phyloP scores from a whole-genome alignment of 2,113 vertebrate species.

The Steatornis caripensis region DNA sequence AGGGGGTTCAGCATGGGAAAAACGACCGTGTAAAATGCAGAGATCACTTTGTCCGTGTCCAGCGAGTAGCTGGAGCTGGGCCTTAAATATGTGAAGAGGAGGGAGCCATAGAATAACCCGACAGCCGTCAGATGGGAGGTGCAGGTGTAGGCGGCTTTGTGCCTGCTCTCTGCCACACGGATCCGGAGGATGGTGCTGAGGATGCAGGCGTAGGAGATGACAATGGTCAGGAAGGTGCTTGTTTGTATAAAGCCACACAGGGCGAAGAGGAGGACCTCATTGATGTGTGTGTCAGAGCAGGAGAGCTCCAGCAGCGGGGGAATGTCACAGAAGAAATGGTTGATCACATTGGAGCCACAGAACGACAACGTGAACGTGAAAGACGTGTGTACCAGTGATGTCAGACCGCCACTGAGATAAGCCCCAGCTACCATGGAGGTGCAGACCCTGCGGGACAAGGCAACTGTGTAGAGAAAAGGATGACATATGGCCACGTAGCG shows the following conservation, averaged over 20 bases:
- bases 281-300: neutral
- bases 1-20: constrained; percentile 59
- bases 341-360: constrained; percentile 1
- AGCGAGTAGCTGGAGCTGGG: constrained; percentile 52
- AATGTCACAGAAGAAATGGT: constrained; percentile 61
- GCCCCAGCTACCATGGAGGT: neutral
- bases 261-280: constrained; percentile 21
- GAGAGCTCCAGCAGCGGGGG: constrained; percentile 25
- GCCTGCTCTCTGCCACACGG: neutral
- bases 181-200: neutral
- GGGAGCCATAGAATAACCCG: neutral
- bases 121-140: constrained; percentile 32
- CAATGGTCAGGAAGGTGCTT: constrained; percentile 29
- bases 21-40: constrained; percentile 53
- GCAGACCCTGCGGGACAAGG: constrained; percentile 2
- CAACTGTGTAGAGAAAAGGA: neutral
- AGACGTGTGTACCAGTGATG: neutral
- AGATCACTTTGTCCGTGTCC: constrained; percentile 36
- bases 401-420: neutral
- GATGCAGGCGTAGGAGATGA: constrained; percentile 1
- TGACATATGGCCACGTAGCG: constrained; percentile 18
- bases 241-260: constrained; percentile 51
- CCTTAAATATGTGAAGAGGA: constrained; percentile 32
- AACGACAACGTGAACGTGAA: constrained; percentile 1
- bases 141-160: constrained; percentile 57